Percentiles rank a stretch among this genome's conserved stretches.
Conservation (phyloP, 2,888 invertebrate species). For the Branchellion lobata region DNA sequence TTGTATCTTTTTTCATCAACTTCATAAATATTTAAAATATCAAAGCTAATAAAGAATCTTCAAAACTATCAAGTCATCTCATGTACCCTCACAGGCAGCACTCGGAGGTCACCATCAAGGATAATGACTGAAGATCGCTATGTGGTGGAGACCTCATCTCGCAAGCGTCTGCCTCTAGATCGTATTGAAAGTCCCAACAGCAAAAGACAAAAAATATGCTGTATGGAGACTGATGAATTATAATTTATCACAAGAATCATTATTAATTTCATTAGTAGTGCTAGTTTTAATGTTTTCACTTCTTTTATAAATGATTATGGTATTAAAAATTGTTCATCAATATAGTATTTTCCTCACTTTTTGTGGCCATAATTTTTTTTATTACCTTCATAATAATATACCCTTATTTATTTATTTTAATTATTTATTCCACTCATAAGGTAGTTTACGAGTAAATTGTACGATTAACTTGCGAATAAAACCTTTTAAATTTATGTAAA, state of each 20-base stretch:
- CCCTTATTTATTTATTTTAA: too few relatives aligned
- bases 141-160: conserved; percentile 19
- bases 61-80: neutral
- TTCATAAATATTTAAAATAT: neutral
- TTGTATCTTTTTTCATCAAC: neutral
- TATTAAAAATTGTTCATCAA: too few relatives aligned
- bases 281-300: too few relatives aligned
- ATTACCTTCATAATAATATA: too few relatives aligned
- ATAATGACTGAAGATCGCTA: conserved; percentile 11
- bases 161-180: conserved; percentile 28
- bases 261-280: neutral
- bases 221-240: conserved; percentile 43
- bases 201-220: conserved; percentile 36
- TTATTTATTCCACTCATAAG: too few relatives aligned
- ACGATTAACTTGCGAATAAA: too few relatives aligned
- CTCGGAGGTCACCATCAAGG: conserved; percentile 37
- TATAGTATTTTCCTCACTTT: too few relatives aligned
- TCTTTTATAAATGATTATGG: too few relatives aligned
- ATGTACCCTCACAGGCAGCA: conserved; percentile 29
- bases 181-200: conserved; percentile 37
- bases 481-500: too few relatives aligned
- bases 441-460: too few relatives aligned
- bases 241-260: neutral
- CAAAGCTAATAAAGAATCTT: neutral
- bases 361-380: too few relatives aligned